phyloP scores from a whole-genome alignment of 1,140 invertebrate genomes.

The Penaeus japonicus region DNA sequence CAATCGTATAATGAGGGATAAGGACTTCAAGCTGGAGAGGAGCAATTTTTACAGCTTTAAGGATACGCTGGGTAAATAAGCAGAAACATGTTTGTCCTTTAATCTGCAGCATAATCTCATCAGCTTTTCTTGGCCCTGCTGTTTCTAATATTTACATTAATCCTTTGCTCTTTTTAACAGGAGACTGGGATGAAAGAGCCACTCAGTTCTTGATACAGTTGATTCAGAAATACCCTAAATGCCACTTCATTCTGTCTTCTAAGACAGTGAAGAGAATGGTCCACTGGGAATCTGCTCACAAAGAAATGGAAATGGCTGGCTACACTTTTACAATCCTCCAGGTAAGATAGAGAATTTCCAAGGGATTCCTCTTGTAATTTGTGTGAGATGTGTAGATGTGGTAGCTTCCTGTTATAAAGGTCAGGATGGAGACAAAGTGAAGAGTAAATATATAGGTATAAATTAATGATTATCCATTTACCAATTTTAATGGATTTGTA shows the following conservation, averaged over 20 bases:
- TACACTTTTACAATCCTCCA: conserved; percentile 51
- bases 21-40: conserved; percentile 41
- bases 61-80: conserved; percentile 38
- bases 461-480: background rate
- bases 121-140: too few species aligned
- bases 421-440: too few species aligned
- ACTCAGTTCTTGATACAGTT: conserved; percentile 38
- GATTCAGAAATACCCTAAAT: conserved; percentile 40
- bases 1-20: conserved; percentile 45
- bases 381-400: too few species aligned
- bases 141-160: background rate
- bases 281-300: conserved; percentile 46
- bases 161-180: background rate
- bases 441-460: background rate
- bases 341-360: too few species aligned
- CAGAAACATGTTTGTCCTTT: too few species aligned
- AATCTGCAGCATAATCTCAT: too few species aligned
- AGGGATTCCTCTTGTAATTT: too few species aligned
- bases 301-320: conserved; percentile 42
- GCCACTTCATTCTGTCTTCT: conserved; percentile 34
- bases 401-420: too few species aligned
- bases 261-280: conserved; percentile 39
- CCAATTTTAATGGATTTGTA: background rate
- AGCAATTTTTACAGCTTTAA: conserved; percentile 40
- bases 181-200: conserved; percentile 50